Evolutionary conservation across 1,140 invertebrate genomes (phyloP).

Genomic region (Vollenhovia emeryi): DNA sequence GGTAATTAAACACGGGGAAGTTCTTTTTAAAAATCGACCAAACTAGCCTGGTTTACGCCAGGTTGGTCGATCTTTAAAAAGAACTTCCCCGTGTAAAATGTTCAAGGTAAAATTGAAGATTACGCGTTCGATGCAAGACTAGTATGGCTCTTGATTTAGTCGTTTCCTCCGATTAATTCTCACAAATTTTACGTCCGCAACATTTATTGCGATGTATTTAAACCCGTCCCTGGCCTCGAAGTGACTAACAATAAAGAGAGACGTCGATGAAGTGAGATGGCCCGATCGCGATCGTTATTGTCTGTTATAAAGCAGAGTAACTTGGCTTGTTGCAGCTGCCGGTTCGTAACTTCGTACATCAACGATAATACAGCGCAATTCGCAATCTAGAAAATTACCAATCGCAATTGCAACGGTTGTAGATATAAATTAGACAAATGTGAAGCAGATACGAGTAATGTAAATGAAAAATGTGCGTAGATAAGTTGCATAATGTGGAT

Average conservation of each 20-base stretch:
- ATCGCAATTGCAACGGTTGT: background rate
- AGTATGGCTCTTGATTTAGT: background rate
- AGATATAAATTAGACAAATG: conserved; percentile 8
- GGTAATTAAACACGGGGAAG: no score
- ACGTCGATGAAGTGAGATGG: conserved; percentile 64
- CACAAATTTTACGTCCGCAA: background rate
- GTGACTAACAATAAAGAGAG: conserved; percentile 50
- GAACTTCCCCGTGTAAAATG: no score
- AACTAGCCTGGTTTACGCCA: no score
- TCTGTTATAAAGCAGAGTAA: conserved; percentile 77
- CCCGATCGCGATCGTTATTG: conserved; percentile 79
- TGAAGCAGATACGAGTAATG: background rate
- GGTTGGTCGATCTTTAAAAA: no score
- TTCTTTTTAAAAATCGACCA: no score
- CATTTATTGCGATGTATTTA: background rate
- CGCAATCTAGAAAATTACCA: conserved; percentile 77
- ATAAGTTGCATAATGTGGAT: background rate
- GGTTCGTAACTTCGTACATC: conserved; percentile 55
- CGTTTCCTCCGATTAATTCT: background rate
- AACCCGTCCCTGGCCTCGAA: conserved; percentile 23
- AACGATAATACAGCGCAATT: conserved; percentile 73
- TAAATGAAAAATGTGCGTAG: background rate
- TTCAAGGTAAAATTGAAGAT: background rate
- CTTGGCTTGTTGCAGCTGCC: conserved; percentile 79
- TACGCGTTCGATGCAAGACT: background rate